Conservation (phyloP, 2,113 vertebrate genomes). For the Apistogramma diplotaenia region DNA sequence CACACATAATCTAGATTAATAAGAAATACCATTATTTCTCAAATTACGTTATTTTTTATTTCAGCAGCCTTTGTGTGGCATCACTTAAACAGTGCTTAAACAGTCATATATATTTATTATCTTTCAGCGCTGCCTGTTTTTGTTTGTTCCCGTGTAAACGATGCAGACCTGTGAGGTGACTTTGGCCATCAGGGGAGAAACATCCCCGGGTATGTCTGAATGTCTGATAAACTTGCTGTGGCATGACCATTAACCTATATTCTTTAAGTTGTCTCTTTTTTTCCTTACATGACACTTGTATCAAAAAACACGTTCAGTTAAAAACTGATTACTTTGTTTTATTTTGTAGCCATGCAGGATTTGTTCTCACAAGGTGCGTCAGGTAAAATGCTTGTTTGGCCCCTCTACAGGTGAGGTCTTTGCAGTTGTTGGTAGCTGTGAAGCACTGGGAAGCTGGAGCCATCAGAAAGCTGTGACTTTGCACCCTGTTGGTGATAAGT, state of each 20-base stretch:
- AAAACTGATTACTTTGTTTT: not conserved
- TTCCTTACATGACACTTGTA: not conserved
- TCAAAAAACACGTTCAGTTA: not conserved
- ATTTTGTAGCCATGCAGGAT: not conserved
- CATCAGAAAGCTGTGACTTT: slow-evolving; percentile 83
- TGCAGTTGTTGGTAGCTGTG: slow-evolving; percentile 88
- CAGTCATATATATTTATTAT: not conserved
- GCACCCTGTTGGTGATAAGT: slow-evolving; percentile 74
- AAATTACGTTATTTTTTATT: not conserved
- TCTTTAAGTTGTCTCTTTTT: not conserved
- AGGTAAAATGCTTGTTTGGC: not conserved
- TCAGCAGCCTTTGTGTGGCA: not conserved
- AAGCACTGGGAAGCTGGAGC: slow-evolving; percentile 87
- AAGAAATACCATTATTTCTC: not conserved
- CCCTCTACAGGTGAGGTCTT: slow-evolving; percentile 86
- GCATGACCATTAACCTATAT: not conserved
- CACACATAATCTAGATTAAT: accelerated
- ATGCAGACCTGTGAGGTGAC: slow-evolving; percentile 88
- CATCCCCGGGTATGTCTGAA: slow-evolving; percentile 82
- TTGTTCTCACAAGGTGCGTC: not conserved
- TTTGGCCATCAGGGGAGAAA: slow-evolving; percentile 83
- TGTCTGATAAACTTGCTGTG: not conserved
- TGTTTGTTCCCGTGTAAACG: not conserved
- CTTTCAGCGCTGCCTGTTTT: slow-evolving; percentile 10
- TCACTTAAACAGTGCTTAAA: not conserved